Conservation (phyloP, 2,113 vertebrate genomes). For the Trinectes maculatus region DNA sequence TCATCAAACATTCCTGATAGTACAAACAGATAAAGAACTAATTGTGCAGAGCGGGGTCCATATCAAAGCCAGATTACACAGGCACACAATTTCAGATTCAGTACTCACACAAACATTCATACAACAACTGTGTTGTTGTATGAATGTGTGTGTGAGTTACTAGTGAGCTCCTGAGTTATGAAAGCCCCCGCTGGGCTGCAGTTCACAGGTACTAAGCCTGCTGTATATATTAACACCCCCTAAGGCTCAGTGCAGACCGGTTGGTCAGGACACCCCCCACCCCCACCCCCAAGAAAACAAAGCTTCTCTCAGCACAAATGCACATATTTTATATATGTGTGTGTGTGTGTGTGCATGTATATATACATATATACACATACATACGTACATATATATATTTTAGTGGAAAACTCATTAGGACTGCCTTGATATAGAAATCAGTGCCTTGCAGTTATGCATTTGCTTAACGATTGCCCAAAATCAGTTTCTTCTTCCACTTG, state of each 20-base stretch:
- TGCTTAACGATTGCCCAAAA: no score
- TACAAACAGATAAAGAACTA: conserved; percentile 13
- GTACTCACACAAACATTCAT: conserved; percentile 12
- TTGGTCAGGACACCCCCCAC: no score
- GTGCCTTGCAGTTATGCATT: not conserved
- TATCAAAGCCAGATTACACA: conserved; percentile 30
- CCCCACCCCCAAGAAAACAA: conserved; percentile 28
- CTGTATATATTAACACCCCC: conserved; percentile 44
- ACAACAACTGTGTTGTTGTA: conserved; percentile 4
- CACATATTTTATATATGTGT: no score
- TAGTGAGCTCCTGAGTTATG: not conserved
- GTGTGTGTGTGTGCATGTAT: no score
- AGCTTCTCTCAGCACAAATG: conserved; percentile 1
- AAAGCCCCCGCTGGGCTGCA: conserved; percentile 19
- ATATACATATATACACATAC: no score
- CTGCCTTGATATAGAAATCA: not conserved
- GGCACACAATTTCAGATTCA: conserved; percentile 5
- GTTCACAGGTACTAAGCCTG: conserved; percentile 22
- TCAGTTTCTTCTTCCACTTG: no score
- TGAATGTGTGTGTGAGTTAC: not conserved
- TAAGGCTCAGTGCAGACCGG: conserved; percentile 18
- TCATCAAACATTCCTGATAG: conserved; percentile 1
- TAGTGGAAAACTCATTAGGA: not conserved
- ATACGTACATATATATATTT: no score
- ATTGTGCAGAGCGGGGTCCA: not conserved